Conservation (phyloP, 2,797 vertebrate genomes). For the Catostomus latipinnis region DNA sequence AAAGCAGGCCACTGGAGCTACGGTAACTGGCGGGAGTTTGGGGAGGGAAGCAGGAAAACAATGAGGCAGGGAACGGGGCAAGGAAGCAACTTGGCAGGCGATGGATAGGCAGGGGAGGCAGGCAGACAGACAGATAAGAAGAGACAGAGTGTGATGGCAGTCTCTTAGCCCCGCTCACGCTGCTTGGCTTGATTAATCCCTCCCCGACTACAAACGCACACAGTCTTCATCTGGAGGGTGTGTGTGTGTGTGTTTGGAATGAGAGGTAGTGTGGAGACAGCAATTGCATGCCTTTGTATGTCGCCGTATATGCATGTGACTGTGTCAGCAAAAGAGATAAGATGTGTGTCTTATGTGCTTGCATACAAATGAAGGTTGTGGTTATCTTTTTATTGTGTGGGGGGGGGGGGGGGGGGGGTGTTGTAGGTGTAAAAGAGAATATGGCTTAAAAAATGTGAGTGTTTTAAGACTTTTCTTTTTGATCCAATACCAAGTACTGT, state of each 20-base stretch:
- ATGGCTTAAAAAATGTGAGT: slow-evolving; percentile 6
- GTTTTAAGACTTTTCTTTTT: background rate
- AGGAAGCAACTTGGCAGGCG: slow-evolving; percentile 47
- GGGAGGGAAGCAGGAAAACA: slow-evolving; percentile 66
- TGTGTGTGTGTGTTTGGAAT: slow-evolving; percentile 24
- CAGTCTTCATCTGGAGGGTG: slow-evolving; percentile 28
- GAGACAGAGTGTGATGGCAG: slow-evolving; percentile 45
- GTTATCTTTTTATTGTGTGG: slow-evolving; percentile 1
- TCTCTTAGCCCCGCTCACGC: slow-evolving; percentile 51
- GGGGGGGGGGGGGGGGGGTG: too few relatives aligned
- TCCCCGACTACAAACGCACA: slow-evolving; percentile 48
- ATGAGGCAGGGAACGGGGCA: slow-evolving; percentile 54
- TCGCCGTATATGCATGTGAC: slow-evolving; percentile 19
- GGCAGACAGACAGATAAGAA: slow-evolving; percentile 53
- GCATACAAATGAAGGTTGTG: slow-evolving; percentile 41
- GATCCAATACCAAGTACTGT: too few relatives aligned
- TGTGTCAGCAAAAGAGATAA: slow-evolving; percentile 36
- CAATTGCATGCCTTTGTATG: slow-evolving; percentile 30
- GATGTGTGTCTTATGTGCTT: slow-evolving; percentile 21
- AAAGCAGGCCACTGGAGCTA: slow-evolving; percentile 69
- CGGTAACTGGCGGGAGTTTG: slow-evolving; percentile 65
- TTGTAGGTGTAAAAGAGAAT: slow-evolving; percentile 30
- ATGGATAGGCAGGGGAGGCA: slow-evolving; percentile 50
- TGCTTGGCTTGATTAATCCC: slow-evolving; percentile 58
- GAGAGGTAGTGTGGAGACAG: background rate